Evolutionary conservation across 2,113 vertebrate genomes (phyloP), one percentile per base, ranked within the genome.

Genomic region (Arvicanthis niloticus): DNA sequence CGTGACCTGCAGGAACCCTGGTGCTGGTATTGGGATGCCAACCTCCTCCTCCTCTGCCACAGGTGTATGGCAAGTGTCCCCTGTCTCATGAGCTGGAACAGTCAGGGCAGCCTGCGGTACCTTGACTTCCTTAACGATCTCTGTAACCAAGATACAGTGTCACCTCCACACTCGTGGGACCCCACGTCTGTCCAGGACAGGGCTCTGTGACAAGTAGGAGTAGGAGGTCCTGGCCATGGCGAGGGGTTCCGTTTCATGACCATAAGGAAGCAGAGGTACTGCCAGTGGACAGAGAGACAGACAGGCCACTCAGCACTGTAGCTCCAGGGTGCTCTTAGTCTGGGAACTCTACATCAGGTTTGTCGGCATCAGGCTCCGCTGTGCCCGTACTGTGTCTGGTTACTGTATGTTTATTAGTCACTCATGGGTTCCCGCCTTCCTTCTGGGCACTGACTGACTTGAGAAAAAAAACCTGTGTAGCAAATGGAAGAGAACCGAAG

Each of bases 1-100:
- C 0, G 99, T 98, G 97, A 99, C 99, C 97, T 99, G 99, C 98
- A 99, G 99, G 96, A 99, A 99, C 72, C 99, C 98, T 0, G 99
- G 98, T 2, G 98, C 99, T 96, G 99, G 99, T 65, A 99, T 98
- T 0, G 99, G 98, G 96, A 98, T 98, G 70, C 99, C 98, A 0
- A 98, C 98, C 85, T 99, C 99, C 89, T 99, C 99, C 89, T 99
- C 99, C 97, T 99, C 99, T 0, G 88, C 95, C 34, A 96, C 97
- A 53, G 98, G 97, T 26, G 98, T 98, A 34, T 98, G 98, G 97
- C 99, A 98, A 75, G 98, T 97, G 93, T 99, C 99, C 91, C 97
- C 98, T 2, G 98, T 98, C 48, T 99, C 98, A 3, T 99, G 99
- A 4, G 97, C 96, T 51, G 99, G 99, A 97, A 98, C 98, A 60